A percentile compares a stretch with the other conserved stretches of the same genome.
These are phyloP conservation scores for Xestoiulus laeticollis DNA, from an alignment of 2,888 invertebrate genomes.

Conservation along the genomic window DNA sequence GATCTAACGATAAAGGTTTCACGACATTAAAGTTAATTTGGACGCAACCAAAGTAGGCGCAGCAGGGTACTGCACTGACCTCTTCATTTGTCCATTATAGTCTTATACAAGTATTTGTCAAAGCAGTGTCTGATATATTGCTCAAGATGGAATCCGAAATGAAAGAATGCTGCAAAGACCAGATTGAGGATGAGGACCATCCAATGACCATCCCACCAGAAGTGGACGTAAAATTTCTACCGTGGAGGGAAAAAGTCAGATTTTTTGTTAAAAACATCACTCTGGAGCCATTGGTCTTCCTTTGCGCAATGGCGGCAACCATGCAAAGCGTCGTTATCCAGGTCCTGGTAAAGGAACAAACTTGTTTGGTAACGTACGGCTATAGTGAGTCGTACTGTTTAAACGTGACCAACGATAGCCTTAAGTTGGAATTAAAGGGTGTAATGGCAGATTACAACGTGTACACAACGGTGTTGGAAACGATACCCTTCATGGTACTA, in stretches of 20 bases:
- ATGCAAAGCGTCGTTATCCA: slow-evolving; percentile 48
- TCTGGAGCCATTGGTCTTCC: slow-evolving; percentile 43
- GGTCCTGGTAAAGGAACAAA: slow-evolving; percentile 1
- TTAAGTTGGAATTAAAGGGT: neutral
- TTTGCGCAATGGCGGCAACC: neutral
- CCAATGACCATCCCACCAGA: neutral
- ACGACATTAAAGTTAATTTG: neutral
- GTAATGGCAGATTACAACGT: slow-evolving; percentile 43
- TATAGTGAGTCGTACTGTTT: neutral
- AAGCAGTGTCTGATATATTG: neutral
- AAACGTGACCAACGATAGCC: slow-evolving; percentile 42
- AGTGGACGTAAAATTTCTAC: neutral
- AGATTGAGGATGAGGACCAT: neutral
- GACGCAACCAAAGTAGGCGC: neutral
- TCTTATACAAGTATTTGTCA: neutral
- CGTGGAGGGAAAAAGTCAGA: neutral
- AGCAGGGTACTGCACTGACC: neutral
- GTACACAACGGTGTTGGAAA: neutral
- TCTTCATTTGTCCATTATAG: neutral
- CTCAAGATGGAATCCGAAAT: neutral
- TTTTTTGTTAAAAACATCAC: slow-evolving; percentile 19
- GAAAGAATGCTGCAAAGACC: neutral
- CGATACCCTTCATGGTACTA: slow-evolving; percentile 2
- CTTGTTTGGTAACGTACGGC: slow-evolving; percentile 42
- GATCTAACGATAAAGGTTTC: neutral